Base-by-base conservation (phyloP, 2,797 vertebrate genomes). In the Melanogrammus aeglefinus region DNA sequence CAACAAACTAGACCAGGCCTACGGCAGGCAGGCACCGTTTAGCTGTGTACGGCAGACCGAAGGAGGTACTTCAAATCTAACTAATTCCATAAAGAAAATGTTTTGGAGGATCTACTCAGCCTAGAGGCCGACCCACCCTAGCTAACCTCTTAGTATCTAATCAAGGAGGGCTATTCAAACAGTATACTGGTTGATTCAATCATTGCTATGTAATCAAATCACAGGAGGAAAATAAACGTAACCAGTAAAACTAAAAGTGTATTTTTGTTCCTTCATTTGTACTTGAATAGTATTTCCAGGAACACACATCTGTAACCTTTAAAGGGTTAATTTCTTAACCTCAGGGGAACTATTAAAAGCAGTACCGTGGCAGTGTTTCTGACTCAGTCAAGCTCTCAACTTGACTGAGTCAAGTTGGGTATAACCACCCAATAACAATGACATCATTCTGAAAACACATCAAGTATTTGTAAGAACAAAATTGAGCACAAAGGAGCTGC, bases 71-170 rank as follows among this genome's bases (percentile, higher is more conserved):
- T 86, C 82, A 85, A 80, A 81, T 78, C 76, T 69, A 88, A 85
- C 83, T 89, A 85, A 82, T 85, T 84, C 76, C 77, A 86, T 85
- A 88, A 76, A 88, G 2, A 66, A 85, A 82, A 72, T 79, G 12
- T 83, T 75, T 83, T 78, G 73, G 81, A 78, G 5, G n/a, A 63
- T 63, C 57, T 63, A 63, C 57, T 63, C 21, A 24, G 57, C 57
- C 57, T 63, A 27, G 63, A 69, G 24, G 63, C 63, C 27, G 27
- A 73, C 74, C 36, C 77, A 80, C 74, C 69, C 83, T 36, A 82
- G 80, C 71, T 78, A 18, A 79, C 14, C 47, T 41, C 84, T 84
- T 1, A 75, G 86, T 78, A 80, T 79, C 66, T 31, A 76, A 36
- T 24, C 21, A 80, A 75, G 41, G 8, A 27, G 63, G n/a, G 24